Base-by-base conservation (phyloP, 2,888 invertebrate species). In the Parthenolecanium corni region DNA sequence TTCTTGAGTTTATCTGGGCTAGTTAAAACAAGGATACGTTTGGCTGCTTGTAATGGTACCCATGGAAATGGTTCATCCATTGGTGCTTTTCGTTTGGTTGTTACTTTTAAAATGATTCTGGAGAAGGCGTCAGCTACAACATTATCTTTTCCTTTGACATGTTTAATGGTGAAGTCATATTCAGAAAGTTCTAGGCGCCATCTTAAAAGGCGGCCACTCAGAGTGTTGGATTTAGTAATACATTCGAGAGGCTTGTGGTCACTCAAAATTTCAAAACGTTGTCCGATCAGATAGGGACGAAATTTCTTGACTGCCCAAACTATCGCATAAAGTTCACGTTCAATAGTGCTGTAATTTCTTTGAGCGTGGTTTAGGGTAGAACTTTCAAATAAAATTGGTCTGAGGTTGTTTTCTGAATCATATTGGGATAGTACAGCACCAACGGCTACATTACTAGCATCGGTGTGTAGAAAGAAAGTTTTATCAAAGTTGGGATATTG, bases 141-240 rank as follows among this genome's bases (percentile, higher is more conserved):
- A 16, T 56, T 56, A 21, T 46, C 21, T 23, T 20, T 21, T 9
- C 44, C 56, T 6, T 42, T 42, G n/a, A 46, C 42, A 18, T 56
- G 23, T 23, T 12, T 11, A 21, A 56, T 56, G 1, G n/a, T 16
- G 25, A n/a, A 46, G 9, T 56, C 46, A 23, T 44, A 56, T 46
- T 56, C 56, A 5, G 44, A 42, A n/a, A 56, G 23, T 56, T 44
- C 44, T 23, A 24, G 9, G 24, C 23, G 2, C 56, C 56, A 56
- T 4, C 56, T 14, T 5, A 24, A 2, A 2, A 56, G n/a, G 1
- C 44, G 56, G 3, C 42, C 21, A 16, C 44, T 44, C n/a, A 44
- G 56, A 42, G 40, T 44, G 5, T 56, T 42, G 6, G 42, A n/a
- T 11, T 44, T 42, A 6, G 44, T 42, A 3, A 40, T 9, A 24